Evolutionary conservation across 2,113 vertebrate species (phyloP), one percentile per base, ranked within the genome.

Genomic region (Nipponia nippon): DNA sequence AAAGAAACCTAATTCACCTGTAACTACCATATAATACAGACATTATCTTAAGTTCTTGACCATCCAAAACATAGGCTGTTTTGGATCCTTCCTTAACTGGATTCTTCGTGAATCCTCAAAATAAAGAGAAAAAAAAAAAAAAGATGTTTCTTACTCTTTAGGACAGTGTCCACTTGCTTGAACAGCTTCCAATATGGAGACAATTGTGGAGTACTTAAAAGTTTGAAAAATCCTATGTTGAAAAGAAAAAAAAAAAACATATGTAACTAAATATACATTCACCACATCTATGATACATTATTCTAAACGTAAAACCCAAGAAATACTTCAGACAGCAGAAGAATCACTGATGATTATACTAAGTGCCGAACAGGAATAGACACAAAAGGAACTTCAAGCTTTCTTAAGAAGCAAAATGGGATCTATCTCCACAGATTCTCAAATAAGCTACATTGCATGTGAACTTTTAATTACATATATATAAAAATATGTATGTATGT

Each of bases 181-280:
- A 94, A 65, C 49, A 92, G 83, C 47, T 93, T 89, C 87, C 53
- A 89, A 58, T 90, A 85, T 44, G 90, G 79, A 94, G 88, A 92
- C 30, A 95, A 80, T 26, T 71, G 89, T 46, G 27, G 8, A 71
- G 34, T 95, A 79, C 58, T 90, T 91, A 49, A 4, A 79, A 63
- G 47, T 83, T 65, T 61, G 66, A 50, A 92, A 91, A 88, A 46
- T 6, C 84, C 92, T 95, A 21, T 15, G 58, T 50, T 62, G 61
- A 53, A 73, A 92, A 69, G 42, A 90, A 89, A 17, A 20, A 89
- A 72, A 65, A 73, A 53, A 16, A 55, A 4, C 4, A 62, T 9
- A 87, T 6, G 3, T 83, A 89, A 91, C 34, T 50, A 62, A 75
- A 81, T 14, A 80, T 13, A 65, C 21, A 44, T 49, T 50, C 40